Conservation (phyloP, 2,888 invertebrate species). For the Eupeodes latifasciatus region DNA sequence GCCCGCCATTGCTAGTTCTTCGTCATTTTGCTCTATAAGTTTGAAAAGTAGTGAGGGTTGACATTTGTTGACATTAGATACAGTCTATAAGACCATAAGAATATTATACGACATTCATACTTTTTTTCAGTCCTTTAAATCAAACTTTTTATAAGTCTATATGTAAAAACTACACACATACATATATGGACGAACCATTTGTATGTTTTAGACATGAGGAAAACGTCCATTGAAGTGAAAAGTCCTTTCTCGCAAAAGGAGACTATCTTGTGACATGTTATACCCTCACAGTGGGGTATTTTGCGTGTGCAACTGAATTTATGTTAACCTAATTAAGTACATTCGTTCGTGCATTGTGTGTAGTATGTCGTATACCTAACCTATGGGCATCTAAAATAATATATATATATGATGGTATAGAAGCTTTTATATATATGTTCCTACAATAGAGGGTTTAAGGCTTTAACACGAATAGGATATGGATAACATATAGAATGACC, state of each 20-base stretch:
- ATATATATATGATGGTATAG: neutral
- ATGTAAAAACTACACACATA: too few species aligned
- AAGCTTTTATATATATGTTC: neutral
- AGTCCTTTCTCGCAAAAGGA: conserved; percentile 12
- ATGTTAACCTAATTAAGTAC: conserved; percentile 68
- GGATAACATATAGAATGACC: conserved; percentile 1
- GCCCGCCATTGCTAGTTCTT: conserved; percentile 15
- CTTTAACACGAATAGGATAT: conserved; percentile 16
- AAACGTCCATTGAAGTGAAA: conserved; percentile 3
- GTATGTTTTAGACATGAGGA: neutral
- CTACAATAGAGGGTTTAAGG: neutral
- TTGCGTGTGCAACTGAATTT: conserved; percentile 62
- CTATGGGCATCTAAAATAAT: neutral
- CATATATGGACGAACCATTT: too few species aligned
- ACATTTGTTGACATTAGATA: conserved; percentile 51
- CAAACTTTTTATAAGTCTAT: neutral
- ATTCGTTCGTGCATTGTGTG: conserved; percentile 31
- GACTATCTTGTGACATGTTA: conserved; percentile 26
- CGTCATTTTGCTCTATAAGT: too few species aligned
- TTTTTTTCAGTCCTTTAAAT: neutral
- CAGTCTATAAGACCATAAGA: conserved; percentile 3
- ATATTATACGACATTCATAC: neutral
- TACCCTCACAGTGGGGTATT: conserved; percentile 3
- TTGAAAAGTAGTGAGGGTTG: too few species aligned
- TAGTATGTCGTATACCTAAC: neutral